phyloP scores from a whole-genome alignment of 2,797 vertebrate genomes.

The Gymnopithys bicolor region DNA sequence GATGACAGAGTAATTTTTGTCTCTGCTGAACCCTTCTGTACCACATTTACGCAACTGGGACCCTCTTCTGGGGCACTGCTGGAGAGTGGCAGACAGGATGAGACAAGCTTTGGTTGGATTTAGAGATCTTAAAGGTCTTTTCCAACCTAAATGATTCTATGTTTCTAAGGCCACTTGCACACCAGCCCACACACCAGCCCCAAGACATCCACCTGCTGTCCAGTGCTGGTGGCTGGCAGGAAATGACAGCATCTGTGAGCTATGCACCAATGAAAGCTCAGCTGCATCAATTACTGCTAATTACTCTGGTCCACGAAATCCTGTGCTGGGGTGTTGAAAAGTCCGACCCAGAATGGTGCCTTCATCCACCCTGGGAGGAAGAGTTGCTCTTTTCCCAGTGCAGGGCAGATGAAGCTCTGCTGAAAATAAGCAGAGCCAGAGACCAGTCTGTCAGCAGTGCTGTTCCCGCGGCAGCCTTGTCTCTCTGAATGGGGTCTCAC shows the following conservation, averaged over 20 bases:
- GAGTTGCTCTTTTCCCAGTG: neutral
- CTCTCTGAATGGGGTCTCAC: constrained; percentile 23
- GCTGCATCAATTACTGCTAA: neutral
- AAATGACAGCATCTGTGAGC: constrained; percentile 15
- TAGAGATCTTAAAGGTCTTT: neutral
- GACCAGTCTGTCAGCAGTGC: neutral
- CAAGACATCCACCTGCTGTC: constrained; percentile 13
- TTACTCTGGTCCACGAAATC: neutral
- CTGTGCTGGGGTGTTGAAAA: neutral
- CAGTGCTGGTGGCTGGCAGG: neutral
- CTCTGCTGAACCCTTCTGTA: neutral
- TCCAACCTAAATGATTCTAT: neutral
- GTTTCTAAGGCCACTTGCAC: neutral
- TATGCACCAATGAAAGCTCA: neutral
- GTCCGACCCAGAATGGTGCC: neutral
- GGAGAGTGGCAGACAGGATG: neutral
- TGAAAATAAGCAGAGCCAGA: constrained; percentile 23
- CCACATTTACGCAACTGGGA: neutral
- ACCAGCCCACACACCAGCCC: neutral
- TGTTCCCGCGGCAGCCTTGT: neutral
- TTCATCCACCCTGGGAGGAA: neutral
- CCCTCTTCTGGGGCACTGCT: neutral
- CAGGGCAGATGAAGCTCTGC: constrained; percentile 7
- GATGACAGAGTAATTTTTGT: neutral
- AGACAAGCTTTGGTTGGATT: neutral